These are phyloP conservation scores for Habropoda laboriosa DNA, from an alignment of 1,140 invertebrate species.

Conservation along the genomic window DNA sequence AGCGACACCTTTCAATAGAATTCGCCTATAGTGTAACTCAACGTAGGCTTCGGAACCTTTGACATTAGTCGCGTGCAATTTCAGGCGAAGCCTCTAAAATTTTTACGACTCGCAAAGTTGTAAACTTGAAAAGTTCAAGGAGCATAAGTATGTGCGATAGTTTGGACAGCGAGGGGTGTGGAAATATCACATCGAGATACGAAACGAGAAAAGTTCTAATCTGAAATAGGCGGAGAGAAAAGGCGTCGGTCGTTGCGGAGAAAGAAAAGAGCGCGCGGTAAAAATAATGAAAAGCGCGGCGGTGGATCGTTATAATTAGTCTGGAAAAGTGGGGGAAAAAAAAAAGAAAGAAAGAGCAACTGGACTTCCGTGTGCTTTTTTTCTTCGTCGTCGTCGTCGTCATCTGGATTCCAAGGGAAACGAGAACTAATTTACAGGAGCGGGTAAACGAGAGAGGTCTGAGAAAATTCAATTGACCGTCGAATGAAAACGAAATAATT, in stretches of 20 bases:
- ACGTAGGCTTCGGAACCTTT: constrained; percentile 12
- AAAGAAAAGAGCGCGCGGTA: too few relatives aligned
- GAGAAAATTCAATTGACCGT: neutral
- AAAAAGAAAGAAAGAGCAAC: neutral
- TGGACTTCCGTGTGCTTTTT: too few relatives aligned
- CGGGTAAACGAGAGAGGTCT: neutral
- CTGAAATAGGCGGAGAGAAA: too few relatives aligned
- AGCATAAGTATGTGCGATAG: too few relatives aligned
- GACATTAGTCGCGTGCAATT: constrained; percentile 30
- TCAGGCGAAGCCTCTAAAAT: neutral
- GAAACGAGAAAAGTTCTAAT: neutral
- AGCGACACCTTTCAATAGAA: constrained; percentile 14
- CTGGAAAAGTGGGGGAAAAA: neutral
- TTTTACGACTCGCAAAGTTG: neutral
- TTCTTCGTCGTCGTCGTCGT: too few relatives aligned
- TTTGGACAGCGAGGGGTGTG: too few relatives aligned
- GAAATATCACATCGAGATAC: neutral
- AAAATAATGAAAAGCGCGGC: neutral
- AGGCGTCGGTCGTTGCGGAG: too few relatives aligned
- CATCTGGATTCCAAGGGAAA: neutral
- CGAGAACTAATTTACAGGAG: neutral
- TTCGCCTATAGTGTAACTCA: neutral
- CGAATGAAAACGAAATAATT: constrained; percentile 23
- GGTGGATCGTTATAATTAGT: neutral
- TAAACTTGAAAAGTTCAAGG: constrained; percentile 5